Evolutionary conservation across 2,888 invertebrate genomes (phyloP), one percentile per base, ranked within the genome.

Genomic region (Entomobrya proxima): DNA sequence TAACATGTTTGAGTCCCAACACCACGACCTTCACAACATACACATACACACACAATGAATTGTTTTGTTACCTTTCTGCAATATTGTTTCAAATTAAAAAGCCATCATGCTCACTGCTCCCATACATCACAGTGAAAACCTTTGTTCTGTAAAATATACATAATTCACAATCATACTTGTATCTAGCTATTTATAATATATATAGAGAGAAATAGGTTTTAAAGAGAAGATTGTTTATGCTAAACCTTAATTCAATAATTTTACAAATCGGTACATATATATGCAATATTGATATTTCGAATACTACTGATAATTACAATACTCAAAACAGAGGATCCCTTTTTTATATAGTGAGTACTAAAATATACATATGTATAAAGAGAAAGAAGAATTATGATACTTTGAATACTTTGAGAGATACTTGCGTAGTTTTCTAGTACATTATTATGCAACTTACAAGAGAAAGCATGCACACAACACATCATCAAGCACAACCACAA

Each of bases 1-100:
- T 87, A 86, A 50, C 75, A 81, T 44, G 90, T 90, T 84, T 90
- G 89, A 58, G 90, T 90, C 76, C 90, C 90, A 76, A 90, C 89
- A 83, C 88, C 90, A 18, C 90, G 89, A 89, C 89, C 90, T 90
- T 76, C 80, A 86, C 77, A 81, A 81, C 58, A 86, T 44, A 79
- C 74, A 74, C 55, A 77, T 58, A 74, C 52, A 86, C 80, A 80
- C 77, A 78, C 67, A 82, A 76, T 81, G 40, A 77, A 75, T 32
- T 67, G 40, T 40, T 64, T 74, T 81, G 64, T 50, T 18, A 50
- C 69, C 67, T 67, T 77, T 77, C 67, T 44, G 55, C 58, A 32
- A 37, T 32, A 55, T 50, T 21, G 30, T 32, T 44, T 72, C 11
- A 74, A 11, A 18, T 50, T 21, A 50, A 30, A 27, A 21, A 55